phyloP scores from a whole-genome alignment of 2,888 invertebrate species.

The Aporophyla lueneburgensis region DNA sequence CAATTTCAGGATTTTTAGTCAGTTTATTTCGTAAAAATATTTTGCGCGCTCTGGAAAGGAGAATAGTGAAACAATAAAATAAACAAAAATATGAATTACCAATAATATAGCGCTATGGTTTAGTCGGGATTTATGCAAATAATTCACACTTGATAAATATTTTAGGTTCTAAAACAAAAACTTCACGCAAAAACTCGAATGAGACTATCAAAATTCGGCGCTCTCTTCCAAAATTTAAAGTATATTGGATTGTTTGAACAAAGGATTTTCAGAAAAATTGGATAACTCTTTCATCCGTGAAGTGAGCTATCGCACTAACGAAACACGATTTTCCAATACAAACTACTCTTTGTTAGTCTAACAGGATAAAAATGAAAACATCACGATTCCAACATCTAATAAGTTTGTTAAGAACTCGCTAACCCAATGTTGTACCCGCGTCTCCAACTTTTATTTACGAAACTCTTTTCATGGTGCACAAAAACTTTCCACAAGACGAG shows the following conservation, averaged over 20 bases:
- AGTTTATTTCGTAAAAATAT: neutral
- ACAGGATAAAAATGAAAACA: constrained; percentile 56
- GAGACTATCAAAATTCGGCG: constrained; percentile 1
- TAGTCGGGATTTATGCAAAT: neutral
- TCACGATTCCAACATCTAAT: constrained; percentile 19
- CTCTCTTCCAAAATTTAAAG: constrained; percentile 33
- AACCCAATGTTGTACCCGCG: constrained; percentile 46
- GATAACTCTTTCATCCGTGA: constrained; percentile 25
- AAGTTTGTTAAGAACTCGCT: constrained; percentile 55
- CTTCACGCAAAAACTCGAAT: constrained; percentile 8
- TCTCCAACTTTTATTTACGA: constrained; percentile 56
- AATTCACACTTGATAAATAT: constrained; percentile 5
- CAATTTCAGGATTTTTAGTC: neutral
- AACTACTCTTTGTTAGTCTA: constrained; percentile 22
- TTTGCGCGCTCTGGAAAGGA: neutral
- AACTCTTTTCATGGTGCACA: constrained; percentile 56
- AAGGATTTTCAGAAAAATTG: constrained; percentile 28
- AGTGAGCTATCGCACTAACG: constrained; percentile 27
- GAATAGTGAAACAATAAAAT: neutral
- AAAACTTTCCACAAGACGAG: constrained; percentile 62
- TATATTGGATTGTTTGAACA: constrained; percentile 28
- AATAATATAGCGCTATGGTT: neutral
- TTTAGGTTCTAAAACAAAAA: neutral
- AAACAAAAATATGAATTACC: neutral
- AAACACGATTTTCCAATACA: constrained; percentile 35